phyloP scores from a whole-genome alignment of 1,140 invertebrate species.

The Stegodyphus dumicola region DNA sequence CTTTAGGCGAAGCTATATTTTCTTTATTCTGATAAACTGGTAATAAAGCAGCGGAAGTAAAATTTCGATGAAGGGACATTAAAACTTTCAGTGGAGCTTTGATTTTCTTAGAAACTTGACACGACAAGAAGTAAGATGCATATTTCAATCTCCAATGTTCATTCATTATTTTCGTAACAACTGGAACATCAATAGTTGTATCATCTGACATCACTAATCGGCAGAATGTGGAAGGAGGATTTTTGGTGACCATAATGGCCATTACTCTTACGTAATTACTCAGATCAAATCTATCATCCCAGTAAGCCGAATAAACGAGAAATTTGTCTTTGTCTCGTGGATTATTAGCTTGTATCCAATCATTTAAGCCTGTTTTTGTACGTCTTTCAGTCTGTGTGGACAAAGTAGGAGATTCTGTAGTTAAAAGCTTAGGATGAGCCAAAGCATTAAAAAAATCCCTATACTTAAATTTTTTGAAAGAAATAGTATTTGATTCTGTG shows the following conservation, averaged over 20 bases:
- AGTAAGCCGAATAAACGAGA: conserved; percentile 90
- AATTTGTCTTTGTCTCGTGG: conserved; percentile 74
- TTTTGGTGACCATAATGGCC: conserved; percentile 84
- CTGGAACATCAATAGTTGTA: conserved; percentile 65
- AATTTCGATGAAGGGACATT: conserved; percentile 66
- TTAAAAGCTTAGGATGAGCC: conserved; percentile 25
- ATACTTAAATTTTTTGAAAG: conserved; percentile 33
- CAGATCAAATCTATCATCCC: conserved; percentile 73
- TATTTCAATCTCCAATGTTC: conserved; percentile 96
- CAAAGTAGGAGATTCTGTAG: not conserved
- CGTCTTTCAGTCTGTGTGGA: not conserved
- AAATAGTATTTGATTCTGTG: conserved; percentile 1
- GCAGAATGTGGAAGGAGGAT: conserved; percentile 80
- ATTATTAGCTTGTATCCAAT: conserved; percentile 48
- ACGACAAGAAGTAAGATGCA: conserved; percentile 88
- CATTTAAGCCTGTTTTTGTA: conserved; percentile 20
- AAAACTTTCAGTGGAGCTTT: conserved; percentile 24
- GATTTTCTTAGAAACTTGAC: conserved; percentile 70
- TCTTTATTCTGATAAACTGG: conserved; percentile 68
- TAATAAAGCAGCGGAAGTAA: conserved; percentile 73
- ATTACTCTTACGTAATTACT: conserved; percentile 78
- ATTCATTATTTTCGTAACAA: conserved; percentile 77
- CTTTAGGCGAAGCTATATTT: conserved; percentile 19
- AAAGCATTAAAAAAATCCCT: conserved; percentile 11
- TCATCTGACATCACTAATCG: conserved; percentile 77